phyloP scores from a whole-genome alignment of 2,888 invertebrate genomes.

The Carcina quercana region DNA sequence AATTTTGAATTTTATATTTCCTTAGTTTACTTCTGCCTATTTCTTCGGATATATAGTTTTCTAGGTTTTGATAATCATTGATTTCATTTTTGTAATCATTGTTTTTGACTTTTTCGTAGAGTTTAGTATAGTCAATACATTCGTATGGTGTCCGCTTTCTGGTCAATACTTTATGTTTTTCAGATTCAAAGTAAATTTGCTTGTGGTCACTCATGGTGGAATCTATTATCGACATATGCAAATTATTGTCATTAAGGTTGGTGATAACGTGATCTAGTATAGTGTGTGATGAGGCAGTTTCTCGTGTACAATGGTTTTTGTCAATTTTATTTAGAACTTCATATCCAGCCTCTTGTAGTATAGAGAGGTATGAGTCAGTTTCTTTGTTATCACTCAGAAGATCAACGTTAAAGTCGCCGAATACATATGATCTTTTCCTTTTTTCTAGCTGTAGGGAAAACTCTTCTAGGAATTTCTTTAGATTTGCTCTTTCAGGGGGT shows the following conservation, averaged over 20 bases:
- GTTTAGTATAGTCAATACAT: slow-evolving; percentile 4
- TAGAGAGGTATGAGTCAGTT: slow-evolving; percentile 5
- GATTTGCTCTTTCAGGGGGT: slow-evolving; percentile 10
- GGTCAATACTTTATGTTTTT: neutral
- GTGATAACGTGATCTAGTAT: slow-evolving; percentile 8
- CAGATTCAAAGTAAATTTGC: slow-evolving; percentile 7
- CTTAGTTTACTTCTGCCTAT: slow-evolving; percentile 9
- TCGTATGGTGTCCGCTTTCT: neutral
- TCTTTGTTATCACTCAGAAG: slow-evolving; percentile 4
- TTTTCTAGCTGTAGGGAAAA: slow-evolving; percentile 10
- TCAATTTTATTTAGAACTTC: slow-evolving; percentile 5
- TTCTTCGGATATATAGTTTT: neutral
- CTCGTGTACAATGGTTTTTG: slow-evolving; percentile 2
- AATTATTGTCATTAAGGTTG: slow-evolving; percentile 3
- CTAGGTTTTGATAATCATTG: neutral
- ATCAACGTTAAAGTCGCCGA: slow-evolving; percentile 15
- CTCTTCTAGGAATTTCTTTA: slow-evolving; percentile 12
- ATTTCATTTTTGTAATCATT: neutral
- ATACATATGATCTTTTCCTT: slow-evolving; percentile 11
- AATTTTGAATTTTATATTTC: slow-evolving; percentile 17
- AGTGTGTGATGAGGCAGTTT: slow-evolving; percentile 2
- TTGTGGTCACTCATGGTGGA: slow-evolving; percentile 9
- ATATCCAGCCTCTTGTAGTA: slow-evolving; percentile 10
- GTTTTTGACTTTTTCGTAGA: slow-evolving; percentile 1
- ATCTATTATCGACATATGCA: slow-evolving; percentile 8